Evolutionary conservation across 2,888 invertebrate genomes (phyloP), one percentile per base, ranked within the genome.

Genomic region (Pinctada fucata): DNA sequence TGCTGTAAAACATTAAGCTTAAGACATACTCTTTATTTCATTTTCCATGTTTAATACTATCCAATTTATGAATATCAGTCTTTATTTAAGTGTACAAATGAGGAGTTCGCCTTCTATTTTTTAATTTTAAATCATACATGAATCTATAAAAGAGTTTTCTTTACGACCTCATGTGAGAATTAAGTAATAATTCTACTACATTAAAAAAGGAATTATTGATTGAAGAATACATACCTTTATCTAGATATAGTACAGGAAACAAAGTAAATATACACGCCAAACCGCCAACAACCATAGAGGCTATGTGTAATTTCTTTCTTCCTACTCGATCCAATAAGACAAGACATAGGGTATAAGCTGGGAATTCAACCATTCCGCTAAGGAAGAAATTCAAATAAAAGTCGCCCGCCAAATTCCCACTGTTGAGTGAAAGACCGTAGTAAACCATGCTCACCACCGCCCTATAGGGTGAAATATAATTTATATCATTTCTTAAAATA

Each of bases 231-330:
- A 68, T 79, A 84, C 84, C 50, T 71, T 82, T 77, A 3, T 71
- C 78, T 3, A 76, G 78, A 69, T 83, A 81, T n/a, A 84, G n/a
- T 49, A 85, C 79, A 5, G 83, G 74, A 52, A 82, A 82, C n/a
- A 83, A 79, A n/a, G 83, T 85, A 8, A 72, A 73, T 69, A 97
- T 94, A 51, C 88, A 88, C 3, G 88, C 86, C n/a, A 87, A n/a
- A 3, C 87, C 88, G 3, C 87, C 88, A 0, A 86, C 50, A 31
- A 82, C 78, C 85, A 87, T 85, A 52, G 83, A 83, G 2, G 78
- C 68, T 50, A 84, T 80, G 52, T 86, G 83, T 2, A 86, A 81
- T 31, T 74, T 73, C 50, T 83, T 82, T 47, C 88, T 80, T 4
- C 88, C 88, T 8, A 85, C 70, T 51, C 82, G 69, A 79, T 87